A percentile compares a stretch with the other conserved stretches of the same genome.
Evolutionary conservation across 1,140 invertebrate species (phyloP).

Genomic region (Campoletis sonorensis): DNA sequence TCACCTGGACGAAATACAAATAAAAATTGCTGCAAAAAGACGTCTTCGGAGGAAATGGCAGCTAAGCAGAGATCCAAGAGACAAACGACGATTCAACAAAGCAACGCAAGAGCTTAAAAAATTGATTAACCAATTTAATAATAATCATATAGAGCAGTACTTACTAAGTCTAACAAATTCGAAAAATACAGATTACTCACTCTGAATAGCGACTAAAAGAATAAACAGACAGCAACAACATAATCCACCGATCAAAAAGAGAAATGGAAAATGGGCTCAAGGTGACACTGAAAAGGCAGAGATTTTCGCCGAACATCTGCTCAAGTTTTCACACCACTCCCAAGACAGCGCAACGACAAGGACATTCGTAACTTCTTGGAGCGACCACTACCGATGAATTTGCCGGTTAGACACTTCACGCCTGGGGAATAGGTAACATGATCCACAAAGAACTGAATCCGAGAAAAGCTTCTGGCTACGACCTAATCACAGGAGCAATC

Average conservation of each 20-base stretch:
- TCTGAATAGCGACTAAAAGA: slow-evolving; percentile 55
- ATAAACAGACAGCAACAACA: slow-evolving; percentile 53
- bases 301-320: neutral
- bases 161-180: slow-evolving; percentile 34
- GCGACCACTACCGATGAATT: neutral
- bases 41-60: slow-evolving; percentile 19
- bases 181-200: slow-evolving; percentile 51
- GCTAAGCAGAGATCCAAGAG: slow-evolving; percentile 22
- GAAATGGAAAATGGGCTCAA: neutral
- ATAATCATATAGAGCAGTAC: slow-evolving; percentile 38
- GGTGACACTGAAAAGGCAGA: neutral
- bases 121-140: neutral
- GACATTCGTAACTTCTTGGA: neutral
- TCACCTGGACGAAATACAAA: slow-evolving; percentile 7
- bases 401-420: neutral
- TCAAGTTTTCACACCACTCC: neutral
- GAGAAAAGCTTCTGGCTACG: slow-evolving; percentile 59
- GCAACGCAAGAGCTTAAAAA: slow-evolving; percentile 12
- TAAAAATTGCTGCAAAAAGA: slow-evolving; percentile 15
- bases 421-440: neutral
- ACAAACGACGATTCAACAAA: slow-evolving; percentile 14
- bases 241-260: slow-evolving; percentile 22
- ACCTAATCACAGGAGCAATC: slow-evolving; percentile 57
- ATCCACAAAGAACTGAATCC: neutral
- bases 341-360: neutral